These are phyloP conservation scores for Drosophila hamatofila DNA, from an alignment of 2,888 invertebrate species.

Conservation along the genomic window DNA sequence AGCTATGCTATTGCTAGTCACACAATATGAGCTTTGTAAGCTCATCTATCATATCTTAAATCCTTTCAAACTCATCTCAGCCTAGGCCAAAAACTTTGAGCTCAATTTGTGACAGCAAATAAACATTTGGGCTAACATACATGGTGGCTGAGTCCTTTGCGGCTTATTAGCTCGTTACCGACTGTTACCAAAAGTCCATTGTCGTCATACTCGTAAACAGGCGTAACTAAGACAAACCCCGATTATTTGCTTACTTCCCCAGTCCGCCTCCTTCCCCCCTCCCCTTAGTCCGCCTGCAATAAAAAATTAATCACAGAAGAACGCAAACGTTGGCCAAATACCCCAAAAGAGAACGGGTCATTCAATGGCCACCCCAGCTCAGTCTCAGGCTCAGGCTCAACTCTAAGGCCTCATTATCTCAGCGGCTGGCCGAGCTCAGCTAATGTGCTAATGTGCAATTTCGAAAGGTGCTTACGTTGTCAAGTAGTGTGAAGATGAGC, in stretches of 20 bases:
- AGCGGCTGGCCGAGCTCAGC: constrained; percentile 46
- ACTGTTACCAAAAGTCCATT: constrained; percentile 25
- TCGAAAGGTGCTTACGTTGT: constrained; percentile 84
- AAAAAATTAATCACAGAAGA: constrained; percentile 71
- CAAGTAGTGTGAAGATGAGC: constrained; percentile 84
- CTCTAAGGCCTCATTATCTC: constrained; percentile 54
- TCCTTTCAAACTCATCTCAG: not conserved
- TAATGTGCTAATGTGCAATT: constrained; percentile 82
- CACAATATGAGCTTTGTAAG: no score
- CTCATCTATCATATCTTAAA: no score
- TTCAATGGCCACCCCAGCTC: not conserved
- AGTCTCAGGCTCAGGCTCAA: not conserved
- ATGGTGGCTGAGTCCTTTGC: constrained; percentile 24
- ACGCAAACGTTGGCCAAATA: constrained; percentile 36
- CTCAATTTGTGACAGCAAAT: constrained; percentile 25
- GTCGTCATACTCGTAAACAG: constrained; percentile 39
- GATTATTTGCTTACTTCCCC: constrained; percentile 37
- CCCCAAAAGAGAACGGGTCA: constrained; percentile 15
- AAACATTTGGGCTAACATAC: not conserved
- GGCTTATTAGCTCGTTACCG: constrained; percentile 48
- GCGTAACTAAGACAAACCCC: constrained; percentile 38
- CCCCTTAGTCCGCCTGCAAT: constrained; percentile 40
- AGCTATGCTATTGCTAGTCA: no score
- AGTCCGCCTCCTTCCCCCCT: not conserved
- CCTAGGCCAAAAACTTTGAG: not conserved